Evolutionary conservation across 2,888 invertebrate genomes (phyloP), one percentile per base, ranked within the genome.

Genomic region (Cataglyphis livida): DNA sequence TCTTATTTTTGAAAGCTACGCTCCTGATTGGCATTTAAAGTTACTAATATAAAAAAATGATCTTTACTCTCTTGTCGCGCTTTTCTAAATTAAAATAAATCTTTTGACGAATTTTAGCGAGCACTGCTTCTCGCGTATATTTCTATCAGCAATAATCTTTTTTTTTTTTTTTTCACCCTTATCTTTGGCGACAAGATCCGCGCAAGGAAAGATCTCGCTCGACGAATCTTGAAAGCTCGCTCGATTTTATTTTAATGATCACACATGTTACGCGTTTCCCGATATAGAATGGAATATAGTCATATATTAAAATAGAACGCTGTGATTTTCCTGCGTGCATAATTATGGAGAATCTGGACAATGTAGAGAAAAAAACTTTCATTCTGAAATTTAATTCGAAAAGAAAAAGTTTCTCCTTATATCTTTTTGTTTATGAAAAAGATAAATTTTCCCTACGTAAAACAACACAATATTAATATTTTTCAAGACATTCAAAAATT

Each of bases 131-230:
- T 65, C 76, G 10, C 28, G 38, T 76, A 28, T 76, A 76, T 76
- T 76, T 76, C 38, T 28, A 65, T 76, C 38, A 65, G 38, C 48
- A 62, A 74, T 48, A 21, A 41, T 65, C 28, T 28, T 0, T 25
- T 25, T 25, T 25, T 25, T 25, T 25, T 28, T 65, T 76, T 76
- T 76, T 64, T 75, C 48, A 76, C 54, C 35, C 54, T 65, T 38
- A 65, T 76, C 38, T 38, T 66, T 41, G 57, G 25, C 66, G 76
- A 76, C 41, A 41, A 66, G 66, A n/a, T 41, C 54, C 10, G 76
- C 38, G 65, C n/a, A 66, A 76, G 66, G 65, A 65, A 54, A 25
- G 75, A 76, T 76, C 28, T 76, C 76, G 66, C 28, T 76, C 76
- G 66, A 41, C 66, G 57, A 35, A 66, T 76, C 54, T 76, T n/a